Evolutionary conservation across 2,888 invertebrate genomes (phyloP).

Genomic region (Sisyra nigra): DNA sequence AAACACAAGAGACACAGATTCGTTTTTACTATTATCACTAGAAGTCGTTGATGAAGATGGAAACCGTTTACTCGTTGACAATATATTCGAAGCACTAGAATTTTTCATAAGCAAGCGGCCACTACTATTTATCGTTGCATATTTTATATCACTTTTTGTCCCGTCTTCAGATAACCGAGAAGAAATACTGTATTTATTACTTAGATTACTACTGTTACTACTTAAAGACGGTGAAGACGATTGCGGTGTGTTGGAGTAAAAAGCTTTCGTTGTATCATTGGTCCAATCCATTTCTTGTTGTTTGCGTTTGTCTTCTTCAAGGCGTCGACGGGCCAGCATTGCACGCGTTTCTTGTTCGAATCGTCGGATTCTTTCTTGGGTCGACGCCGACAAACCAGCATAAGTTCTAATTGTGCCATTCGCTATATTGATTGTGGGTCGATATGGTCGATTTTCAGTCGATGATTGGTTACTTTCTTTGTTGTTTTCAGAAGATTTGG

Average conservation of each 20-base stretch:
- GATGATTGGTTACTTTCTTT: background rate
- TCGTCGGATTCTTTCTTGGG: slow-evolving; percentile 48
- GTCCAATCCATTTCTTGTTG: slow-evolving; percentile 30
- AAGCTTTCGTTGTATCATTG: slow-evolving; percentile 2
- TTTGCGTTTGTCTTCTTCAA: slow-evolving; percentile 32
- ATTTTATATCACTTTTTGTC: too few relatives aligned
- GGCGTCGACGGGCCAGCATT: slow-evolving; percentile 33
- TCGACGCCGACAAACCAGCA: slow-evolving; percentile 37
- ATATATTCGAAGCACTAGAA: slow-evolving; percentile 27
- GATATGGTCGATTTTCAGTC: background rate
- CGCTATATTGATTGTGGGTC: background rate
- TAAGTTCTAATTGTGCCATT: slow-evolving; percentile 32
- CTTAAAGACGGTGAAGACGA: too few relatives aligned
- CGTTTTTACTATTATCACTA: slow-evolving; percentile 8
- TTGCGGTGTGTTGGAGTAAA: background rate
- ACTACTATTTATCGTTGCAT: background rate
- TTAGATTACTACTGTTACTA: too few relatives aligned
- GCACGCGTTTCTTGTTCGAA: slow-evolving; percentile 64
- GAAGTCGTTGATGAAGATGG: slow-evolving; percentile 1
- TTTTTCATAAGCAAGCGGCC: slow-evolving; percentile 21
- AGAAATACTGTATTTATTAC: background rate
- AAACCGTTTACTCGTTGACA: slow-evolving; percentile 15
- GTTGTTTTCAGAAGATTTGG: background rate
- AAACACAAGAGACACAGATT: background rate
- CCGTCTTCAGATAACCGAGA: background rate